Base-by-base conservation (phyloP, 1,140 invertebrate genomes). In the Portunus trituberculatus region DNA sequence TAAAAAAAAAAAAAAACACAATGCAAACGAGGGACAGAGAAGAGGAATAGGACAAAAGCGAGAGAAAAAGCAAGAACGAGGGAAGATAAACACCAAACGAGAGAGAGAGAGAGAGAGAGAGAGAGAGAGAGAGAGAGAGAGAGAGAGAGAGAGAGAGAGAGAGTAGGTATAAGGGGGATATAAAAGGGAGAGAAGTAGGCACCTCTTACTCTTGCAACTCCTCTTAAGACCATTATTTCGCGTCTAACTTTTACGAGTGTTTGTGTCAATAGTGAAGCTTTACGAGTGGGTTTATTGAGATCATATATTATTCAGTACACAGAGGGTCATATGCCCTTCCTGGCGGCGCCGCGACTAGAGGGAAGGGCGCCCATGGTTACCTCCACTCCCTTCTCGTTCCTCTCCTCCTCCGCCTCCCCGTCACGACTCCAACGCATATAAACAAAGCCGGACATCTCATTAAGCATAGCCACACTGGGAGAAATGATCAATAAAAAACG, bases 201-300 rank as follows among this genome's bases (percentile, higher is more conserved):
- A 28, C 10, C 7, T 8, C 28, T 86, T 39, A 39, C 39, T 39
- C 39, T 39, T 59, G 12, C 52, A 59, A 59, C 52, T 59, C 20
- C 20, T 59, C n/a, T 83, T 92, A 92, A 92, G 59, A 92, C 29
- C 67, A 92, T 82, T 83, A 92, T 76, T 92, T 25, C 45, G 76
- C 32, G 67, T 25, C 59, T 25, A 82, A 83, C 91, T n/a, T 92
- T 92, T 92, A 92, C 76, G 59, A 83, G 91, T 45, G 91, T 92
- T 83, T 31, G 91, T 92, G 91, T 83, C 91, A 92, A 92, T 92
- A 92, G 59, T 83, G 31, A 76, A 59, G 76, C 59, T 92, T 92
- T 92, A 92, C 91, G 91, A 92, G 59, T 32, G n/a, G 39, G 25
- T 92, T 92, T 92, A 92, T 91, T 91, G 89, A 59, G 89, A 2